Conservation (phyloP, 2,888 invertebrate genomes). For the Cataglyphis altisquamis region DNA sequence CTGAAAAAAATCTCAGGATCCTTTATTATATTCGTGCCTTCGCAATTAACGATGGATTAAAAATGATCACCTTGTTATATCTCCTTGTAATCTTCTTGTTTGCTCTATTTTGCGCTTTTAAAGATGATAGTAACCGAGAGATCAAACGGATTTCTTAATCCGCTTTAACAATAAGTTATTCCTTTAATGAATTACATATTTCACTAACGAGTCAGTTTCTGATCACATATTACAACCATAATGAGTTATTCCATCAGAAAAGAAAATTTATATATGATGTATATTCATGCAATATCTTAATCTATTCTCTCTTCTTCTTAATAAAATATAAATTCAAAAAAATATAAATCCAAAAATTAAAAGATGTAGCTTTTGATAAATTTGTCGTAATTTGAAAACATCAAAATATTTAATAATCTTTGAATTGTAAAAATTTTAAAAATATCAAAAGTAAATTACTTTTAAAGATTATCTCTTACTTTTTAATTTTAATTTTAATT, state of each 20-base stretch:
- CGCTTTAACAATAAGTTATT: conserved; percentile 34
- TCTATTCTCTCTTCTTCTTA: background rate
- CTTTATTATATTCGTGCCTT: background rate
- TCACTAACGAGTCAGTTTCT: conserved; percentile 4
- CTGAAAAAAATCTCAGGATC: background rate
- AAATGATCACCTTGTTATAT: conserved; percentile 25
- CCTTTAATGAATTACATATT: conserved; percentile 16
- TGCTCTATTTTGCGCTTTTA: background rate
- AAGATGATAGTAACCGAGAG: background rate
- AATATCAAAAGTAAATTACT: background rate
- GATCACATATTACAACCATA: background rate
- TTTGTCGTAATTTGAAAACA: background rate
- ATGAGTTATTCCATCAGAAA: background rate
- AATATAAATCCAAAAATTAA: background rate
- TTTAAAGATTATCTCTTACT: background rate
- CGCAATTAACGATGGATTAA: conserved; percentile 40
- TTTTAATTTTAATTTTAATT: background rate
- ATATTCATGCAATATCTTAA: background rate
- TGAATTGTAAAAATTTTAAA: background rate
- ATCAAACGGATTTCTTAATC: background rate
- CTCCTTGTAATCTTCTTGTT: too few species aligned
- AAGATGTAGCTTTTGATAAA: background rate
- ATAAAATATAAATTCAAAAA: background rate
- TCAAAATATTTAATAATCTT: background rate
- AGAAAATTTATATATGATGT: background rate